phyloP scores from a whole-genome alignment of 2,888 invertebrate species.

The Unio delphinus region DNA sequence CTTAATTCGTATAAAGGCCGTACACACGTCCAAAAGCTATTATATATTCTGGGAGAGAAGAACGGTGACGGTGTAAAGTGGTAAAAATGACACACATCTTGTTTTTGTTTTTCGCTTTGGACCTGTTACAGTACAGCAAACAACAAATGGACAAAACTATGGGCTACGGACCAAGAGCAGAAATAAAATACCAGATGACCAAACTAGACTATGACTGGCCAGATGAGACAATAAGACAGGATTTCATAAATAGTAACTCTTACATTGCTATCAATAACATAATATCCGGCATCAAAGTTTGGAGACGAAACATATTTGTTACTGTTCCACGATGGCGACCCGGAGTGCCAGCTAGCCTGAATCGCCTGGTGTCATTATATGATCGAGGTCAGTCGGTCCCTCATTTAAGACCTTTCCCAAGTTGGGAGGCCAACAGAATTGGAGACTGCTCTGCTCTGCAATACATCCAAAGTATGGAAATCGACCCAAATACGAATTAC shows the following conservation, averaged over 20 bases:
- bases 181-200: constrained; percentile 29
- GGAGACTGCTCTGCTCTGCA: constrained; percentile 30
- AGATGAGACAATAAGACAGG: constrained; percentile 8
- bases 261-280: constrained; percentile 37
- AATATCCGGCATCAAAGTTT: constrained; percentile 41
- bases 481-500: constrained; percentile 32
- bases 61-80: no score
- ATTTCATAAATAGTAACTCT: constrained; percentile 13
- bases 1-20: no score
- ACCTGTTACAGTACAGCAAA: no score
- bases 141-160: no score
- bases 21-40: no score
- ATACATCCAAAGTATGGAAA: constrained; percentile 38
- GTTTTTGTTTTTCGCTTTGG: no score
- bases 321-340: constrained; percentile 46
- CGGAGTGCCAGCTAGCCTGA: constrained; percentile 42
- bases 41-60: no score
- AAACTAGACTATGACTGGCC: constrained; percentile 38
- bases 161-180: background rate
- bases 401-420: constrained; percentile 27
- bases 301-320: constrained; percentile 35
- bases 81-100: no score
- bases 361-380: constrained; percentile 9
- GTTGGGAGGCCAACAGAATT: constrained; percentile 22
- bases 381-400: background rate